Base-by-base conservation (phyloP, 2,797 vertebrate genomes). In the Fistularia tabacaria region DNA sequence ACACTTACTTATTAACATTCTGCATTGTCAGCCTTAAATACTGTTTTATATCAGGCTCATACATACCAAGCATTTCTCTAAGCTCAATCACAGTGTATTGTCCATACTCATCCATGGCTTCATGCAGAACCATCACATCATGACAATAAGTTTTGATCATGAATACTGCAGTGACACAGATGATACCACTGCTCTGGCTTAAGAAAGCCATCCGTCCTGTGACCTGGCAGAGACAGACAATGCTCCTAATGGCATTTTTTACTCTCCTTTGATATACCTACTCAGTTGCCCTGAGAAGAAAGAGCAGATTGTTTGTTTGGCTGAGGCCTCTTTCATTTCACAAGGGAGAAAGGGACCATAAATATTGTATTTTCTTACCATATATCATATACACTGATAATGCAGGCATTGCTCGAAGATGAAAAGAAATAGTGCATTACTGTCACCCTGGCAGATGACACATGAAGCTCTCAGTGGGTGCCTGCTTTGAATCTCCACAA, bases 381-480 rank as follows among this genome's bases (percentile, higher is more conserved):
- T 83, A 87, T 82, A 81, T 90, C 84, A 88, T 84, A 90, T 76
- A 87, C 79, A 78, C 80, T 79, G 87, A 90, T 90, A 90, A 91
- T 90, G 87, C 83, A 84, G 86, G 82, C 88, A 83, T 87, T 79
- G 87, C 87, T 89, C 69, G 80, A 76, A 88, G 88, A 91, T 91
- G 87, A 89, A 90, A 88, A 88, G 83, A 87, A 86, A 83, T 82
- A 79, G 79, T 87, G 80, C 88, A 88, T 89, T 87, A 84, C 84
- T 84, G 84, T 89, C 87, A 83, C 73, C 77, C 63, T 71, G 77
- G 82, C 82, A 80, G 84, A 87, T 87, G 79, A 90, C 85, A 89
- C 86, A 88, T 82, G 84, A 76, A 76, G 76, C 85, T 62, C 61
- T 80, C 68, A 42, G 57, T 51, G 69, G 57, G 46, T 49, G 72